Evolutionary conservation across 2,797 vertebrate genomes (phyloP).

Genomic region (Trachurus trachurus): DNA sequence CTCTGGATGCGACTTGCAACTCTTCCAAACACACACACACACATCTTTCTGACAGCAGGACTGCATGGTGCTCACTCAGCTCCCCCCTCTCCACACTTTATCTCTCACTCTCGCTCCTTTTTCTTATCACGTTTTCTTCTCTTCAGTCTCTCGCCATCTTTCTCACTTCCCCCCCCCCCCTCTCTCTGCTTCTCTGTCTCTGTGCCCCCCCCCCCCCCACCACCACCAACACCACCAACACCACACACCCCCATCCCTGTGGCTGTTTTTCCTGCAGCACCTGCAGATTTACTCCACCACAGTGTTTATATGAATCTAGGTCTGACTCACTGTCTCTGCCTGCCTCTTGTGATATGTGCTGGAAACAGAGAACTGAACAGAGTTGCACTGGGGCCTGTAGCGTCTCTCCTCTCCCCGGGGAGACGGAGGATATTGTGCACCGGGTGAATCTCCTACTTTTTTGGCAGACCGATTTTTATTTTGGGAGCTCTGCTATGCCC

Average conservation of each 20-base stretch:
- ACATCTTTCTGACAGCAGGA: conserved; percentile 63
- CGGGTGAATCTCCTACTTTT: conserved; percentile 74
- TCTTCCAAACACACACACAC: conserved; percentile 57
- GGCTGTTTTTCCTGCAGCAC: conserved; percentile 72
- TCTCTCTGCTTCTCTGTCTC: conserved; percentile 31
- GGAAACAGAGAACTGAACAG: conserved; percentile 59
- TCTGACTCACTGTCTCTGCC: conserved; percentile 74
- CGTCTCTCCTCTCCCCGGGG: conserved; percentile 72
- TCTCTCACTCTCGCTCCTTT: conserved; percentile 54
- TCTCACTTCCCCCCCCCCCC: conserved; percentile 22
- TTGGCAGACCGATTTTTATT: conserved; percentile 75
- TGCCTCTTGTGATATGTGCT: conserved; percentile 68
- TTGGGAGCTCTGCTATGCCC: conserved; percentile 49
- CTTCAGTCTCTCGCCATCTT: conserved; percentile 41
- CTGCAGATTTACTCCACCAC: conserved; percentile 68
- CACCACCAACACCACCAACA: too few relatives aligned
- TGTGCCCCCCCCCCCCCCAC: conserved; percentile 24
- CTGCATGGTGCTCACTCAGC: conserved; percentile 34
- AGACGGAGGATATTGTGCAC: conserved; percentile 73
- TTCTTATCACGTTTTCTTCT: conserved; percentile 43
- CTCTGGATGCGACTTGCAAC: conserved; percentile 71
- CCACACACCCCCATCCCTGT: conserved; percentile 40
- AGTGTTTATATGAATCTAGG: conserved; percentile 74
- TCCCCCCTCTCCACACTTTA: conserved; percentile 42
- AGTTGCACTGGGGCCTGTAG: conserved; percentile 61